A percentile compares a stretch with the other conserved stretches of the same genome.
These are phyloP conservation scores for Oreochromis niloticus DNA, from an alignment of 2,113 vertebrate species.

Conservation along the genomic window DNA sequence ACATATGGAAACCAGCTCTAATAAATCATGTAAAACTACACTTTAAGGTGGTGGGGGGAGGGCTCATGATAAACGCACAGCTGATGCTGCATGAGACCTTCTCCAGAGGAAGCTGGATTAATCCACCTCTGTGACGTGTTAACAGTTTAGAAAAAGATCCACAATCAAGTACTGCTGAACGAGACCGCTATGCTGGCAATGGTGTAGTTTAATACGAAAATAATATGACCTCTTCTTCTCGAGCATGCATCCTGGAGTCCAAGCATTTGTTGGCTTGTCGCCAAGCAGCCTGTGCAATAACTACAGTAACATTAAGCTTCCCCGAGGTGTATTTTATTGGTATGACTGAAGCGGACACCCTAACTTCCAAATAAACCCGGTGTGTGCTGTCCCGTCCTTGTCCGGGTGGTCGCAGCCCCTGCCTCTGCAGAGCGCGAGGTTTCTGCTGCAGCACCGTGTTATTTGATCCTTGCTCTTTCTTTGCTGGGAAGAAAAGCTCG, in stretches of 20 bases:
- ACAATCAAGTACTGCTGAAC: background rate
- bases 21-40: background rate
- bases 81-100: background rate
- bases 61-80: background rate
- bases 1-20: background rate
- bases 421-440: constrained; percentile 52
- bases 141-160: background rate
- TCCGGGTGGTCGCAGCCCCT: constrained; percentile 57
- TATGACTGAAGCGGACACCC: constrained; percentile 25
- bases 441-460: constrained; percentile 69
- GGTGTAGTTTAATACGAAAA: background rate
- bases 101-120: background rate
- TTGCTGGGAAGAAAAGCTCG: constrained; percentile 97
- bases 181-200: background rate
- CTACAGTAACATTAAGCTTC: background rate
- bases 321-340: constrained; percentile 17
- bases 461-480: constrained; percentile 83
- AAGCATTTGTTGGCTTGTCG: background rate
- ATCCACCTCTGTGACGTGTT: background rate
- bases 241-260: background rate
- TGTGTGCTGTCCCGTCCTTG: constrained; percentile 38
- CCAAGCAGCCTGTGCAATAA: background rate
- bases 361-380: constrained; percentile 18
- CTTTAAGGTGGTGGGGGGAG: background rate
- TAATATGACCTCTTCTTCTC: background rate